Evolutionary conservation across 2,113 vertebrate genomes (phyloP).

Genomic region (Chaetops frenatus): DNA sequence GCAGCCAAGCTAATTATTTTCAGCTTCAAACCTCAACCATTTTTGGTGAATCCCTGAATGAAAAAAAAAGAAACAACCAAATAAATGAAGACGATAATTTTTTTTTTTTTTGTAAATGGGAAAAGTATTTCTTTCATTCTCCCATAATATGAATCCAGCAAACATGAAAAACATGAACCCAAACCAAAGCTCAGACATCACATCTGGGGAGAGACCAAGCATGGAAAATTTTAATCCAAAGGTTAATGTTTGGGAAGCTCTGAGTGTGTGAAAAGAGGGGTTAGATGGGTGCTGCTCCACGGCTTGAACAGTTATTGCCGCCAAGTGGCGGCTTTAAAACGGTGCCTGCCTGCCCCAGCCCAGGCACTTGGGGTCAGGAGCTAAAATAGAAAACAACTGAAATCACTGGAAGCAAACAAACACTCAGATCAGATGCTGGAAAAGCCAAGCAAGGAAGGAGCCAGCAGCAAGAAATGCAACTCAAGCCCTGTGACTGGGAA

Average conservation of each 20-base stretch:
- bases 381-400: constrained; percentile 65
- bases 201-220: constrained; percentile 60
- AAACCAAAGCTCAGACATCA: constrained; percentile 56
- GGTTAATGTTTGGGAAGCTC: constrained; percentile 61
- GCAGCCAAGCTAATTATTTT: neutral
- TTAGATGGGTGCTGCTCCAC: constrained; percentile 58
- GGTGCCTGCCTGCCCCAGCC: constrained; percentile 54
- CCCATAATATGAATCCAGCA: constrained; percentile 51
- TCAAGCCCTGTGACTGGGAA: neutral
- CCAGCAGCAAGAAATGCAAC: neutral
- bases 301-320: constrained; percentile 52
- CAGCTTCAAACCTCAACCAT: constrained; percentile 5
- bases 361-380: constrained; percentile 42
- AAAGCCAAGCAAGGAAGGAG: constrained; percentile 20
- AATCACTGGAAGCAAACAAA: constrained; percentile 47
- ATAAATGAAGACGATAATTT: neutral
- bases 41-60: constrained; percentile 30
- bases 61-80: neutral
- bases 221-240: constrained; percentile 64
- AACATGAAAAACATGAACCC: constrained; percentile 52
- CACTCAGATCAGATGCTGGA: constrained; percentile 45
- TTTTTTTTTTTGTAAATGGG: constrained; percentile 40
- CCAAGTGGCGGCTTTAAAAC: constrained; percentile 60
- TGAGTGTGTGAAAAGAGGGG: constrained; percentile 56
- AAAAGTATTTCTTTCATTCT: constrained; percentile 64